Conservation (phyloP, 2,888 invertebrate species). For the Theretra japonica region DNA sequence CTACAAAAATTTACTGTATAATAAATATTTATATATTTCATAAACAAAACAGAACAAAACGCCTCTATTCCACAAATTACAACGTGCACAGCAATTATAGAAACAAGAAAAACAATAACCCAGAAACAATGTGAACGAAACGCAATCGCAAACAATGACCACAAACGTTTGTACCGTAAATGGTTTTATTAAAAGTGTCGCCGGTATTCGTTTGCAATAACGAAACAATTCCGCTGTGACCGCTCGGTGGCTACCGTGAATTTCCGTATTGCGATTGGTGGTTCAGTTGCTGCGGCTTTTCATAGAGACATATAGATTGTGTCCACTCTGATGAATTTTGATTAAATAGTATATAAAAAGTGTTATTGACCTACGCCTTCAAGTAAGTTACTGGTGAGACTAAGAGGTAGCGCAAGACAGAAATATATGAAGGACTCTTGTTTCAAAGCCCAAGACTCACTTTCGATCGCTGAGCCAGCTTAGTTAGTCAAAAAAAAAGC, state of each 20-base stretch:
- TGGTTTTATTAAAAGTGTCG: conserved; percentile 61
- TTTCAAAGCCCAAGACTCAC: too few relatives aligned
- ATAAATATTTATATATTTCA: too few relatives aligned
- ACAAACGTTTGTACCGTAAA: conserved; percentile 54
- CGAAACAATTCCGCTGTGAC: conserved; percentile 42
- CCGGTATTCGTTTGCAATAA: conserved; percentile 41
- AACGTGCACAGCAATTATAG: neutral
- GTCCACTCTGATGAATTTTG: too few relatives aligned
- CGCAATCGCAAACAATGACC: conserved; percentile 43
- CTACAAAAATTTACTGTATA: too few relatives aligned
- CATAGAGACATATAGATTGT: too few relatives aligned
- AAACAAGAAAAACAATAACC: conserved; percentile 33
- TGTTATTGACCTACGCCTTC: too few relatives aligned
- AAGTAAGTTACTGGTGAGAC: too few relatives aligned
- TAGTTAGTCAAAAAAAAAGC: neutral
- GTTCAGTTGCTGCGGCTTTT: neutral
- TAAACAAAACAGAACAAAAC: neutral
- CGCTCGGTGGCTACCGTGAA: conserved; percentile 17
- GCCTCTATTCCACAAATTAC: neutral
- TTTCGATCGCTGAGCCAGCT: too few relatives aligned
- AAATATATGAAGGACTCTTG: too few relatives aligned
- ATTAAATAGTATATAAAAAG: too few relatives aligned
- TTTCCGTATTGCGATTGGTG: neutral
- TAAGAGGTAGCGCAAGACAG: too few relatives aligned
- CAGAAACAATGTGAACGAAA: conserved; percentile 23